These are phyloP conservation scores for Esox lucius DNA, from an alignment of 2,797 vertebrate genomes.

Conservation along the genomic window DNA sequence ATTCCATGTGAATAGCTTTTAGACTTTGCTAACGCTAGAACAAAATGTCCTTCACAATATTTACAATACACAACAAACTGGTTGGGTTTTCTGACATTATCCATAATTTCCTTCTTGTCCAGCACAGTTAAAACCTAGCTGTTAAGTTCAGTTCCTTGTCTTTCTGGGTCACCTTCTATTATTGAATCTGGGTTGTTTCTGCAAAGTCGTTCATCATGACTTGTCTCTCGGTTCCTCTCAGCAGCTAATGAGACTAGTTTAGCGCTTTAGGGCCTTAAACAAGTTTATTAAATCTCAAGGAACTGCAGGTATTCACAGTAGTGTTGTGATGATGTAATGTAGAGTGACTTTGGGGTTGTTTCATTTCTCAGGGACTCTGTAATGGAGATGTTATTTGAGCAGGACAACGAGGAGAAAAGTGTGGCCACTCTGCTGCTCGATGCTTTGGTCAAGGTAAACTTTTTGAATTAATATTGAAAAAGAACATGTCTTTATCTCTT, in stretches of 20 bases:
- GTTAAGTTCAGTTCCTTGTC: not conserved
- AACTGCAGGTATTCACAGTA: not conserved
- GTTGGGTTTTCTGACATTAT: not conserved
- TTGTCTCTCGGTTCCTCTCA: not conserved
- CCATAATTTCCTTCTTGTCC: not conserved
- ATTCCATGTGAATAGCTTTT: not conserved
- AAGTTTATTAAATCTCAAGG: not conserved
- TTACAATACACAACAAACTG: not conserved
- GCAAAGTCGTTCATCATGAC: not conserved
- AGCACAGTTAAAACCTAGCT: not conserved
- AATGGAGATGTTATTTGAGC: conserved; percentile 95
- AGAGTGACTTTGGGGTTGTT: not conserved
- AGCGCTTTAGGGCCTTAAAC: not conserved
- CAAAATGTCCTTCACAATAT: not conserved
- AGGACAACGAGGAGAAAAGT: conserved; percentile 98
- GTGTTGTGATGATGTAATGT: not conserved
- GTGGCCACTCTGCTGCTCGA: conserved; percentile 95
- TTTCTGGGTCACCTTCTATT: conserved; percentile 11
- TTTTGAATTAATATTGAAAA: not conserved
- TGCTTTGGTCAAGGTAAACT: conserved; percentile 88
- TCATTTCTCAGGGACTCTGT: conserved; percentile 84
- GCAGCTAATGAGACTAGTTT: not conserved
- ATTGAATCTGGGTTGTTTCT: conserved; percentile 5
- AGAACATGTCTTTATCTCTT: too few relatives aligned
- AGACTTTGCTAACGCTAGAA: not conserved